Base-by-base conservation (phyloP, 23 tunicate genomes). In the Diplosoma virens region DNA sequence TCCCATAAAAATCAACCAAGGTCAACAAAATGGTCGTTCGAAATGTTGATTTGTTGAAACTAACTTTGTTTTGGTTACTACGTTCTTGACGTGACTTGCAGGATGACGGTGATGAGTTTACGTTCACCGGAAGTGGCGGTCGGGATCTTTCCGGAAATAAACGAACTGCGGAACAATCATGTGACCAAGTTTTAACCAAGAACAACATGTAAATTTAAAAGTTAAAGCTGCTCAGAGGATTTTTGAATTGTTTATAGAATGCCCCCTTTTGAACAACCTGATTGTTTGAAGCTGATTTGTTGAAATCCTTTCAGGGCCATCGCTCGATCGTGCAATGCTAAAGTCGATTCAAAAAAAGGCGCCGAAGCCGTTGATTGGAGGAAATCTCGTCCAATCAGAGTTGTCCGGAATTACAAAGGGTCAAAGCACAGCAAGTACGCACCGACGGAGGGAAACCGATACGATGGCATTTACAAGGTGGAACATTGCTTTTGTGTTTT, bases 401-500 rank as follows among this genome's bases (percentile, higher is more conserved):
- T 92, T 36, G 88, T 92, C 11, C 47, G 97, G 24, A 85, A 77
- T 30, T 85, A 92, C 81, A 92, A 92, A 69, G 97, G 85, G 3
- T 87, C 85, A 1, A 92, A 92, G 55, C 87, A 85, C 33, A 85
- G 92, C 41, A 52, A 84, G 45, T 92, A 75, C 64, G 92, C 97
- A 2, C 97, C 97, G 16, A 66, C 75, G 52, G 97, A 92, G 29
- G 97, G 97, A 36, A 85, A 81, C 55, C 67, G 97, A 33, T 92
- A 92, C 76, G 97, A 92, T 78, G 97, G 97, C 1, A 82, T 92
- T 61, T 92, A 92, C 71, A 92, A 92, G 67, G 95, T 88, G n/a
- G n/a, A n/a, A n/a, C n/a, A n/a, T n/a, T n/a, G n/a, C n/a, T n/a
- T n/a, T n/a, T n/a, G n/a, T n/a, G n/a, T n/a, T n/a, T n/a, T n/a